phyloP scores from a whole-genome alignment of 2,113 vertebrate species.

The Geococcyx californianus region DNA sequence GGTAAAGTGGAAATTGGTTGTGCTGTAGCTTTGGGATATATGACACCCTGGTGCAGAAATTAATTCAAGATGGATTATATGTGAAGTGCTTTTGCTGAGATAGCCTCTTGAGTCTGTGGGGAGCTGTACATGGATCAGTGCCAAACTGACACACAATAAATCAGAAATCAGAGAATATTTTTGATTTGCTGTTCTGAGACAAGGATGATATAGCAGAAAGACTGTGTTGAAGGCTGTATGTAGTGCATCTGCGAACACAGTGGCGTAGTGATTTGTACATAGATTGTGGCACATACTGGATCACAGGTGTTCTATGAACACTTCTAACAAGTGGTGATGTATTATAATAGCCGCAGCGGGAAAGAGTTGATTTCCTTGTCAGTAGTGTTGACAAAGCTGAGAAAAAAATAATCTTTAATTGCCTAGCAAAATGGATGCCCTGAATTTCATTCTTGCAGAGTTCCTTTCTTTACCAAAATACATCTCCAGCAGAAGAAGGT shows the following conservation, averaged over 20 bases:
- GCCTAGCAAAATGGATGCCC: neutral
- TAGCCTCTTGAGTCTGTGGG: neutral
- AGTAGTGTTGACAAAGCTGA: neutral
- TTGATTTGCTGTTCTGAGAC: neutral
- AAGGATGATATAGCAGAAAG: rapidly evolving
- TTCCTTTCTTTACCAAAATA: neutral
- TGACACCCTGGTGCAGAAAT: neutral
- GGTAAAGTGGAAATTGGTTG: neutral
- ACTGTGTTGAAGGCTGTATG: neutral
- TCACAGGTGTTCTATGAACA: neutral
- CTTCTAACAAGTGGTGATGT: neutral
- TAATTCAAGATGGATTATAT: neutral
- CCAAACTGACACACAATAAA: neutral
- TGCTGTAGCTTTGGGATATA: neutral
- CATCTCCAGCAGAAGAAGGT: neutral
- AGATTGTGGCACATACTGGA: neutral
- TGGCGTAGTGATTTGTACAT: neutral
- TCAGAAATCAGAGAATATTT: neutral
- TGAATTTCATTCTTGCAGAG: neutral
- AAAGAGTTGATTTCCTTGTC: rapidly evolving
- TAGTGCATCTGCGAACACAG: neutral
- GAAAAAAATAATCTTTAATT: neutral
- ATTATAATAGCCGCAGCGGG: neutral
- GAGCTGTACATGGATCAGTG: neutral
- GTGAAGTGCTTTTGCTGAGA: neutral